Evolutionary conservation across 2,888 invertebrate genomes (phyloP).

Genomic region (Ornithoptera priamus): DNA sequence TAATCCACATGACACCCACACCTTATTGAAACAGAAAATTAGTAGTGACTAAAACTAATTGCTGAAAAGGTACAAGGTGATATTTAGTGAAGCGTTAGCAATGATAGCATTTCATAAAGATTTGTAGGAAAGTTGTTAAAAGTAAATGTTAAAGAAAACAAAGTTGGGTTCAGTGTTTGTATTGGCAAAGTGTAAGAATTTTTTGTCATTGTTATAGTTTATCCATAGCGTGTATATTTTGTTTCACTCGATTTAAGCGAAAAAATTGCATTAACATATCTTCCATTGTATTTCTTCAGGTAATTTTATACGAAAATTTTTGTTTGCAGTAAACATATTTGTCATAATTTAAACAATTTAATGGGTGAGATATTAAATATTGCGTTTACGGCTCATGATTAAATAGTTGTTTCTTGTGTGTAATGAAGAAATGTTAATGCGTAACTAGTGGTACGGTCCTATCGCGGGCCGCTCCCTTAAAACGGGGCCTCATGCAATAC

Average conservation of each 20-base stretch:
- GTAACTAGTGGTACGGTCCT: conserved; percentile 53
- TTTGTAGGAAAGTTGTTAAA: background rate
- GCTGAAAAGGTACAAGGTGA: conserved; percentile 20
- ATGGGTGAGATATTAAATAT: background rate
- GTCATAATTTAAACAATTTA: background rate
- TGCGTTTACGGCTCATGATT: background rate
- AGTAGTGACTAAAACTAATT: conserved; percentile 29
- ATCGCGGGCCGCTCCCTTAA: conserved; percentile 51
- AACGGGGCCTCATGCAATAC: conserved; percentile 76
- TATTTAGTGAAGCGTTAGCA: conserved; percentile 27
- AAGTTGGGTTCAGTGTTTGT: conserved; percentile 19
- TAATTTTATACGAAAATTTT: background rate
- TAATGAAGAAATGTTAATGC: conserved; percentile 54
- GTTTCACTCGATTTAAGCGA: conserved; percentile 11
- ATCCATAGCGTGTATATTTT: conserved; percentile 23
- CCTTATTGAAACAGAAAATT: conserved; percentile 29
- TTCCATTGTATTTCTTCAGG: conserved; percentile 11
- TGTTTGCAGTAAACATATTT: background rate
- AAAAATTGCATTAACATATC: conserved; percentile 29
- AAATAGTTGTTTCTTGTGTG: conserved; percentile 6
- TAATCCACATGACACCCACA: conserved; percentile 8
- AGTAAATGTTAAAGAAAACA: conserved; percentile 18
- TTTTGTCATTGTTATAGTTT: conserved; percentile 27
- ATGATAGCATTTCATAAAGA: conserved; percentile 25
- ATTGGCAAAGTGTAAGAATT: conserved; percentile 22